A percentile compares a stretch with the other conserved stretches of the same genome.
Evolutionary conservation across 2,113 vertebrate species (phyloP).

Genomic region (Microtus richardsoni): DNA sequence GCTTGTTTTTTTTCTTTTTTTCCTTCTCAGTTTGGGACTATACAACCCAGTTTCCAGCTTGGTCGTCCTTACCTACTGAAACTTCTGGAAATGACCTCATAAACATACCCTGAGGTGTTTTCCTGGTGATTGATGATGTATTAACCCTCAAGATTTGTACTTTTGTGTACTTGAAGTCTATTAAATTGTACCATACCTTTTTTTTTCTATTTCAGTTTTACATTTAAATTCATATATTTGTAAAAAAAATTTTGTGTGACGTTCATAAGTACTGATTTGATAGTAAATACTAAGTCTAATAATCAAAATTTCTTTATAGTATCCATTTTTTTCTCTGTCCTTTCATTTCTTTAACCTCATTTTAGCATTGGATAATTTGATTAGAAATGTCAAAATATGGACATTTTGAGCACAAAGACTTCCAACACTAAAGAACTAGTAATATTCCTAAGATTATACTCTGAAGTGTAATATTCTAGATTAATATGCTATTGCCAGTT

Average conservation of each 20-base stretch:
- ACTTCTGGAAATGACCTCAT: background rate
- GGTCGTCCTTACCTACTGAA: background rate
- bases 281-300: background rate
- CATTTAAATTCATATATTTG: background rate
- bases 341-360: background rate
- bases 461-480: background rate
- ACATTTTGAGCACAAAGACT: background rate
- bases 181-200: background rate
- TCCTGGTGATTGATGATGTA: too few relatives aligned
- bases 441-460: background rate
- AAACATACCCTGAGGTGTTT: background rate
- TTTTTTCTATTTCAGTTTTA: conserved; percentile 3
- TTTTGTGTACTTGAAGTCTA: background rate
- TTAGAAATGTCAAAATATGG: background rate
- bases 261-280: background rate
- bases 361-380: background rate
- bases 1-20: too few relatives aligned
- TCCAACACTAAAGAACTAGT: background rate
- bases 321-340: background rate
- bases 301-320: background rate
- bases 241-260: background rate
- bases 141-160: background rate
- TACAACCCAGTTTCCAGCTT: background rate
- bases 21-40: background rate
- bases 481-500: background rate